Conservation (phyloP, 2,888 invertebrate species). For the Zygogramma bicolorata region DNA sequence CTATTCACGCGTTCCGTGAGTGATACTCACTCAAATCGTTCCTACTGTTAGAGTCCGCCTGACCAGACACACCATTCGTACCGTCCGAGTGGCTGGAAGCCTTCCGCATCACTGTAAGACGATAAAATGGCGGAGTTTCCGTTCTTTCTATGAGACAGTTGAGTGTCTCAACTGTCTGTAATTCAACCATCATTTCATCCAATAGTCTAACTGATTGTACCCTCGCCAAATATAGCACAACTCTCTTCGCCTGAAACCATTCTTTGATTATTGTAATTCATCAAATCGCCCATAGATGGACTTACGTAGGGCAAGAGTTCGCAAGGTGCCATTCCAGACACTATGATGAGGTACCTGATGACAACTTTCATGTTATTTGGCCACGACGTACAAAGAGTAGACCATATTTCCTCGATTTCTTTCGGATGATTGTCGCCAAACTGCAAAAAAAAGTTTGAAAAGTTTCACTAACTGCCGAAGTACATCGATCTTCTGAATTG, state of each 20-base stretch:
- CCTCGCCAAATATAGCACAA: slow-evolving; percentile 92
- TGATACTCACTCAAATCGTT: slow-evolving; percentile 62
- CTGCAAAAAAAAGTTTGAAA: slow-evolving; percentile 68
- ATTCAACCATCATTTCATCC: slow-evolving; percentile 97
- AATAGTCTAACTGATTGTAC: slow-evolving; percentile 92
- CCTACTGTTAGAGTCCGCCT: slow-evolving; percentile 67
- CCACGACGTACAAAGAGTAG: slow-evolving; percentile 94
- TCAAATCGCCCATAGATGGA: slow-evolving; percentile 48
- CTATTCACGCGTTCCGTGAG: not conserved
- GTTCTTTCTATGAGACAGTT: slow-evolving; percentile 96
- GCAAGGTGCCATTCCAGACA: slow-evolving; percentile 97
- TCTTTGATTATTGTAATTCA: not conserved
- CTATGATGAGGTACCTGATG: slow-evolving; percentile 94
- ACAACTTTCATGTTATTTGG: slow-evolving; percentile 97
- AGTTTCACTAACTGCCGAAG: too few relatives aligned
- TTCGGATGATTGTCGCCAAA: slow-evolving; percentile 96
- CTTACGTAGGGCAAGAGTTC: slow-evolving; percentile 92
- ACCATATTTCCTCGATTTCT: slow-evolving; percentile 97
- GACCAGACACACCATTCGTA: slow-evolving; percentile 67
- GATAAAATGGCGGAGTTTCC: slow-evolving; percentile 97
- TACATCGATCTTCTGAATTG: too few relatives aligned
- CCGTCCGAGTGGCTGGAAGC: slow-evolving; percentile 86
- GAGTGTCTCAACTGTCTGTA: slow-evolving; percentile 96
- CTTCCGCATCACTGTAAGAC: slow-evolving; percentile 92
- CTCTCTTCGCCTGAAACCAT: slow-evolving; percentile 86